phyloP scores from a whole-genome alignment of 2,888 invertebrate species.

The Bugula neritina region DNA sequence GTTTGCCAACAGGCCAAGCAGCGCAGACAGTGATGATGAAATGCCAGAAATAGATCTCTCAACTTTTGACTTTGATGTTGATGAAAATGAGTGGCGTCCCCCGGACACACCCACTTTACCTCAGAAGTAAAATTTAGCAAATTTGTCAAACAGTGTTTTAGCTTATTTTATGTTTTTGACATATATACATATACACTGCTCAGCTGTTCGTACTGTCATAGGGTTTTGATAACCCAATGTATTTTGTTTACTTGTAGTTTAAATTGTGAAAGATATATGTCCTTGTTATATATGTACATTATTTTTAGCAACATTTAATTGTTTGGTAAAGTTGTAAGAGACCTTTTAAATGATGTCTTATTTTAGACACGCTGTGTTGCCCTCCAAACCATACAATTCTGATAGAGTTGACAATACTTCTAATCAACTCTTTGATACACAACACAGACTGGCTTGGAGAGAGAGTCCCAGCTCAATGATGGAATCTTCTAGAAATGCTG shows the following conservation, averaged over 20 bases:
- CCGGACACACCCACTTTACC: conserved; percentile 44
- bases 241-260: no score
- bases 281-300: background rate
- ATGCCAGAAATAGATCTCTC: conserved; percentile 33
- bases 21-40: conserved; percentile 33
- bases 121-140: conserved; percentile 37
- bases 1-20: conserved; percentile 35
- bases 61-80: conserved; percentile 34
- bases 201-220: no score
- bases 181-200: no score
- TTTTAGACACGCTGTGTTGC: conserved; percentile 19
- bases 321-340: no score
- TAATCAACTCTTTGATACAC: background rate
- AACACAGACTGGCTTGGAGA: background rate
- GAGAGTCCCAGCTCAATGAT: background rate
- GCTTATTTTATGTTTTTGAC: no score
- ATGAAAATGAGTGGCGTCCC: conserved; percentile 41
- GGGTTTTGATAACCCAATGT: no score
- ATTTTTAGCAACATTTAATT: background rate
- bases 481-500: background rate
- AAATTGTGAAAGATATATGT: no score
- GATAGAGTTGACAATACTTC: background rate
- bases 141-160: no score
- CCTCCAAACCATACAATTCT: background rate
- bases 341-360: no score